phyloP scores from a whole-genome alignment of 2,113 vertebrate genomes.

The Erpornis zantholeuca region DNA sequence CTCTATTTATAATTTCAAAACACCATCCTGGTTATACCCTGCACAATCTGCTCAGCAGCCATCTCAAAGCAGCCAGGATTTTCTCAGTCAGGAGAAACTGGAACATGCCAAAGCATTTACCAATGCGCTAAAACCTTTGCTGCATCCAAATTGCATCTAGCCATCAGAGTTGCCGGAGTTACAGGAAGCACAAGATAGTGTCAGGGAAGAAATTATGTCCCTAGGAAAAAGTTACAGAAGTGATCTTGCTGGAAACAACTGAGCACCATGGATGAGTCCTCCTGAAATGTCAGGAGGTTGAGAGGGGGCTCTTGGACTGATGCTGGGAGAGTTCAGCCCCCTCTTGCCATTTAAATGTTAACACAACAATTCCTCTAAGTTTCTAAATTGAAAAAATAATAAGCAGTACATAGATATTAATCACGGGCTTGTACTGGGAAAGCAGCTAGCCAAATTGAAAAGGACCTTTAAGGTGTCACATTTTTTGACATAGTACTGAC shows the following conservation, averaged over 20 bases:
- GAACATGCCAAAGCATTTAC: not conserved
- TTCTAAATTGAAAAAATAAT: conserved; percentile 36
- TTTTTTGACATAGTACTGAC: not conserved
- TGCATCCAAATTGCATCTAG: fast-evolving
- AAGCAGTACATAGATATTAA: conserved; percentile 9
- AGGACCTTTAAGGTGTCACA: not conserved
- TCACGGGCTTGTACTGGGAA: not conserved
- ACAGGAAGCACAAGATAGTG: not conserved
- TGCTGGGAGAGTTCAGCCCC: not conserved
- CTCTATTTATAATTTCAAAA: not conserved
- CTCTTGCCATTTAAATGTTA: conserved; percentile 60
- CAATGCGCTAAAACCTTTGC: not conserved
- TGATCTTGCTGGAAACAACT: not conserved
- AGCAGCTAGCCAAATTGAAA: not conserved
- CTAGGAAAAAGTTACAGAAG: conserved; percentile 18
- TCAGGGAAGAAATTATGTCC: conserved; percentile 6
- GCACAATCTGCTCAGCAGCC: not conserved
- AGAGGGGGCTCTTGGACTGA: not conserved
- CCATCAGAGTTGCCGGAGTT: not conserved
- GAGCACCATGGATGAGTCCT: not conserved
- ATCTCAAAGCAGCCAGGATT: not conserved
- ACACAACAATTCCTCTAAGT: conserved; percentile 7
- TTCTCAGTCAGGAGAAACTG: not conserved
- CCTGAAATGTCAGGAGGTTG: not conserved
- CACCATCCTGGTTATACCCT: not conserved